These are phyloP conservation scores for Drosophila bifasciata DNA, from an alignment of 1,140 invertebrate genomes.

Conservation along the genomic window DNA sequence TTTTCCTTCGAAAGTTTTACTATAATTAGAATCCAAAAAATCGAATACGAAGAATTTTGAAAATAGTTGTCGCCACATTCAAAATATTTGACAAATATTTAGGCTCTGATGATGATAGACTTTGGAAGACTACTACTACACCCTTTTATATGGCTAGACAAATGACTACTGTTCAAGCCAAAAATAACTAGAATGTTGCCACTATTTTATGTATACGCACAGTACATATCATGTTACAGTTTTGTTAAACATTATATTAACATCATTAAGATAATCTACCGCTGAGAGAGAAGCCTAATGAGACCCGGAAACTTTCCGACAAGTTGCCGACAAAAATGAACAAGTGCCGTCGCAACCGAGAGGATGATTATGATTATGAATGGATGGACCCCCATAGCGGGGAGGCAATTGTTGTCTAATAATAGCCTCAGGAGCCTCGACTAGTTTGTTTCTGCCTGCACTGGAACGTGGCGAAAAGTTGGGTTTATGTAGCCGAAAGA, in stretches of 20 bases:
- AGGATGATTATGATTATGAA: constrained; percentile 39
- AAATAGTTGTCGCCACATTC: neutral
- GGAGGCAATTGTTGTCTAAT: constrained; percentile 33
- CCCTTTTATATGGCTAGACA: too few species aligned
- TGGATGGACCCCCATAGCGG: constrained; percentile 58
- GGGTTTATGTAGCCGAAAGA: constrained; percentile 21
- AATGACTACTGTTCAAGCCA: too few species aligned
- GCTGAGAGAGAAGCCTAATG: neutral
- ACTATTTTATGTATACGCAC: too few species aligned
- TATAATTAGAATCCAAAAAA: too few species aligned
- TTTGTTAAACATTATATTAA: too few species aligned
- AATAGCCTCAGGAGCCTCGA: neutral
- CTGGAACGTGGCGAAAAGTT: constrained; percentile 39
- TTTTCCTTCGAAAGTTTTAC: too few species aligned
- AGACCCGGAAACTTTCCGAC: too few species aligned
- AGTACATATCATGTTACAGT: too few species aligned
- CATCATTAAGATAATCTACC: too few species aligned
- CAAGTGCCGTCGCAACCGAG: constrained; percentile 25
- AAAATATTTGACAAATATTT: neutral
- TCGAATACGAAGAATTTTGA: neutral
- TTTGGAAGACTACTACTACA: too few species aligned
- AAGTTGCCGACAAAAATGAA: constrained; percentile 46
- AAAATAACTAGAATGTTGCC: too few species aligned
- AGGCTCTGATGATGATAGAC: too few species aligned
- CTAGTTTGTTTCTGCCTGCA: constrained; percentile 28